Evolutionary conservation across 2,797 vertebrate genomes (phyloP).

Genomic region (Megaceryle alcyon): DNA sequence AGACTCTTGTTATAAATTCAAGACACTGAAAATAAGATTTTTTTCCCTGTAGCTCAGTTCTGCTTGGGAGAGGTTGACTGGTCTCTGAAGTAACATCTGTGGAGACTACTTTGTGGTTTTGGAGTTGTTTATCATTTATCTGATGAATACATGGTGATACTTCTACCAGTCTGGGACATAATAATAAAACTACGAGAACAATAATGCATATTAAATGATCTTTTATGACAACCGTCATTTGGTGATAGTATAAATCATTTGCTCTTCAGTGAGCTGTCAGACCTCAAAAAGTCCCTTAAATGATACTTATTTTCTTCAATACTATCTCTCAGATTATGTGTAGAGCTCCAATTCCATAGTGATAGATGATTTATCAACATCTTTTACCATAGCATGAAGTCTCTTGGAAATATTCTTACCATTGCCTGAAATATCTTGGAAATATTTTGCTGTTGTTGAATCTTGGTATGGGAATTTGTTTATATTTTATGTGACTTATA

Average conservation of each 20-base stretch:
- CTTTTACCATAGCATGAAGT: neutral
- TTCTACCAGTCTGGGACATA: neutral
- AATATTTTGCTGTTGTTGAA: neutral
- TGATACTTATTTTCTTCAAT: neutral
- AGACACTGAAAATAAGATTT: neutral
- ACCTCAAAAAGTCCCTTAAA: neutral
- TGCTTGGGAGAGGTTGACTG: neutral
- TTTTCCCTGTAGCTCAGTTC: neutral
- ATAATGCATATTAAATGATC: neutral
- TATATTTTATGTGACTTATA: neutral
- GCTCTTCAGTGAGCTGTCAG: neutral
- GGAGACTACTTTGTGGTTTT: neutral
- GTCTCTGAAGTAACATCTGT: neutral
- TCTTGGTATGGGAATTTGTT: neutral
- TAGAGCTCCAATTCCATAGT: neutral
- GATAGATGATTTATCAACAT: neutral
- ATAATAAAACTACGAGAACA: neutral
- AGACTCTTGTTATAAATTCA: neutral
- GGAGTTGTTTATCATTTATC: neutral
- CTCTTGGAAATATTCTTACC: neutral
- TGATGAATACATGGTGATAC: neutral
- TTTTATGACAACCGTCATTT: neutral
- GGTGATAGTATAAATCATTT: neutral
- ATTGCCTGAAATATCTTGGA: neutral
- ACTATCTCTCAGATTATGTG: neutral